These are phyloP conservation scores for Pagrus major DNA, from an alignment of 2,113 vertebrate species.

Conservation along the genomic window DNA sequence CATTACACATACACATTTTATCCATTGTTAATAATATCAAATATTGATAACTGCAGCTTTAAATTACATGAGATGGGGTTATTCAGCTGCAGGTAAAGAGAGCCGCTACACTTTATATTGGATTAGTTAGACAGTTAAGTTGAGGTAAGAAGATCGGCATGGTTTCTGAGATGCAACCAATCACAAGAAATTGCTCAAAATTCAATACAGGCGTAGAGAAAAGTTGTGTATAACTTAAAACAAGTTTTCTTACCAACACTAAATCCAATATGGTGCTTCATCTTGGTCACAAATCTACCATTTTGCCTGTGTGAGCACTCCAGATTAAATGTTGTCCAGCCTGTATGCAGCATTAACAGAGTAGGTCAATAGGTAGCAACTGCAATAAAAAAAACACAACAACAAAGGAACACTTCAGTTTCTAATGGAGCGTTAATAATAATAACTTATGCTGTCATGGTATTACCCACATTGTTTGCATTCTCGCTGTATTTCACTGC, in stretches of 20 bases:
- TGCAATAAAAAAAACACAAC: neutral
- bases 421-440: too few relatives aligned
- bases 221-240: too few relatives aligned
- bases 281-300: neutral
- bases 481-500: neutral
- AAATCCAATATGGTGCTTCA: neutral
- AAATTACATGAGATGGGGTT: neutral
- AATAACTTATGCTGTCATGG: neutral
- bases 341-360: neutral
- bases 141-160: neutral
- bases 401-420: slow-evolving; percentile 10
- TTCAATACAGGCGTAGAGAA: too few relatives aligned
- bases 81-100: neutral
- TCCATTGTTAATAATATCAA: neutral
- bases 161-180: neutral
- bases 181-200: neutral
- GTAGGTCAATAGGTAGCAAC: neutral
- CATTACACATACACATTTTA: too few relatives aligned
- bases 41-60: neutral
- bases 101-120: neutral
- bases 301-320: too few relatives aligned
- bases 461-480: slow-evolving; percentile 18
- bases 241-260: neutral
- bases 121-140: neutral
- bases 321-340: neutral